These are phyloP conservation scores for Eupleurogrammus muticus DNA, from an alignment of 2,797 vertebrate species.

Conservation along the genomic window DNA sequence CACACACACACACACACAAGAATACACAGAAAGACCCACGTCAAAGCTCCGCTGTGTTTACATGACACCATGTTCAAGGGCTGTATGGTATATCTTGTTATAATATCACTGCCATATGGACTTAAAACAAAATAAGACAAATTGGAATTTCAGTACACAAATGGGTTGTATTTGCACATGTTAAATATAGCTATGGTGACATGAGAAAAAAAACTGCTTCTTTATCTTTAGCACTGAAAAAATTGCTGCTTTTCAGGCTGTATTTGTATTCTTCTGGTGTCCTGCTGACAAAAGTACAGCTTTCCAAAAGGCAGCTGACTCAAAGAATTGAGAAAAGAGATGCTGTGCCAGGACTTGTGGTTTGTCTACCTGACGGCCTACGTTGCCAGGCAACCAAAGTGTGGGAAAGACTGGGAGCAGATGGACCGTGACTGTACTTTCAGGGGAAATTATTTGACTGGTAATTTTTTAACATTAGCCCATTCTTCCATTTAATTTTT, in stretches of 20 bases:
- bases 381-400: conserved; percentile 44
- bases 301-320: conserved; percentile 20
- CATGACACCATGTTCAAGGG: conserved; percentile 1
- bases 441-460: conserved; percentile 3
- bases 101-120: conserved; percentile 4
- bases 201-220: background rate
- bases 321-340: conserved; percentile 23
- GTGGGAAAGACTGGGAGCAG: conserved; percentile 15
- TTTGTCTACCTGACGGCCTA: conserved; percentile 33
- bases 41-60: conserved; percentile 37
- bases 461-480: conserved; percentile 6
- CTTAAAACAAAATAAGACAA: background rate
- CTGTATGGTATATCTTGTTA: conserved; percentile 13
- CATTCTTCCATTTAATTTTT: conserved; percentile 14
- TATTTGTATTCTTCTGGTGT: conserved; percentile 2
- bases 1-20: conserved; percentile 9
- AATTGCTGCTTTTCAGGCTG: background rate
- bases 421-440: conserved; percentile 18
- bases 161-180: background rate
- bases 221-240: background rate
- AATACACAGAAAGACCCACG: conserved; percentile 21
- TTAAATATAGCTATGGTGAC: background rate
- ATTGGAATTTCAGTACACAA: background rate
- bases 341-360: conserved; percentile 29
- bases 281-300: conserved; percentile 6